Base-by-base conservation (phyloP, 2,888 invertebrate species). In the Agriotes lineatus region DNA sequence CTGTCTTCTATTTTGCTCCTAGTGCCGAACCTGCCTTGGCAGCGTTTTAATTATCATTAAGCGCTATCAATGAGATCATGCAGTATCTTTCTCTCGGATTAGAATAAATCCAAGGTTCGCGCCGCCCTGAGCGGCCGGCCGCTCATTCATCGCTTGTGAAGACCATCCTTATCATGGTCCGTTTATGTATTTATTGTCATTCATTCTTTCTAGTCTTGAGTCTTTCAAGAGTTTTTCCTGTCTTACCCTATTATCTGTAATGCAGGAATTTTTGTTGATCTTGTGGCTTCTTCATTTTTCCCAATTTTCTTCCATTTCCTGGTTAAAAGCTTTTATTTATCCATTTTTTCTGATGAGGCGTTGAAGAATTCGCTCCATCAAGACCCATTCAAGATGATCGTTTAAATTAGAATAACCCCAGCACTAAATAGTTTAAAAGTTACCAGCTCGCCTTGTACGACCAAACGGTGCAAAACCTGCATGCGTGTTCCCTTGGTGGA, bases 41-140 rank as follows among this genome's bases (percentile, higher is more conserved):
- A 45, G n/a, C 44, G 16, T 62, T 62, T 62, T 62, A 52, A 42
- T 62, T 62, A 62, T 54, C 62, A 18, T 54, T 39, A 62, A 54
- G 20, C 35, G 42, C 42, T 30, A 63, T 63, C 63, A 63, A 54
- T 63, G 42, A 56, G 39, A 63, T 63, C 63, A 50, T 50, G 50
- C 20, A 33, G n/a, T 25, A 25, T 25, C 25, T 1, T 52, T 52
- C 33, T 5, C 37, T 42, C 52, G n/a, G 37, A 61, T 61, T 61
- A 61, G 18, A 61, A 61, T 61, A 61, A 16, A 52, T 39, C 35
- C 61, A 61, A 61, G 61, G 61, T 22, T 50, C 22, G 10, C 10
- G 33, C 52, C 52, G 33, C 52, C 30, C 33, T 22, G 33, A 35
- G n/a, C n/a, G 52, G 52, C 33, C 33, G 30, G 9, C 18, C 52